Percentiles rank a stretch among this genome's conserved stretches.
These are phyloP conservation scores for Heliconius nattereri DNA, from an alignment of 1,140 invertebrate species.

Conservation along the genomic window DNA sequence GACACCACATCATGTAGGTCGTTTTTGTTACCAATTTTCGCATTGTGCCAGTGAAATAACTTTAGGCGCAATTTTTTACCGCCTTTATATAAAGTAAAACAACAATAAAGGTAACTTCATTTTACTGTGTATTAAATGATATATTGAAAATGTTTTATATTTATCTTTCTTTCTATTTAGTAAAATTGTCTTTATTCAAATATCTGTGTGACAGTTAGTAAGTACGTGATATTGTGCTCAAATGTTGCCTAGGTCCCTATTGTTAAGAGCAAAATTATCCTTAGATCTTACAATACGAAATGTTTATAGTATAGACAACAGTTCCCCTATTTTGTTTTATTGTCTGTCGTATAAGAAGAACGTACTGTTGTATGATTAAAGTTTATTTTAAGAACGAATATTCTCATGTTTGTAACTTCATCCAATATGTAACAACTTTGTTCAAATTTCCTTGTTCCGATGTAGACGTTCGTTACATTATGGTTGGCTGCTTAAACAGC, in stretches of 20 bases:
- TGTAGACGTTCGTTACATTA: conserved; percentile 11
- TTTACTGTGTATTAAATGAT: background rate
- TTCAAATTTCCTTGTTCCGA: conserved; percentile 12
- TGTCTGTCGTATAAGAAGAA: too few relatives aligned
- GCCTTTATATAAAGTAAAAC: conserved; percentile 46
- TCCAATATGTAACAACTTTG: background rate
- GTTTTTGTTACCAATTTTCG: conserved; percentile 75
- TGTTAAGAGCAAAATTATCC: background rate
- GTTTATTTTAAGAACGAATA: too few relatives aligned
- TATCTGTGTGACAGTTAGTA: background rate
- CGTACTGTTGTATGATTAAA: too few relatives aligned
- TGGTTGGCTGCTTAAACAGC: conserved; percentile 14
- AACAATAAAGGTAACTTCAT: conserved; percentile 42
- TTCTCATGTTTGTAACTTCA: background rate
- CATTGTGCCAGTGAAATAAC: conserved; percentile 71
- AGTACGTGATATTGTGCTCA: background rate
- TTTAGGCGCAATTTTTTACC: conserved; percentile 58
- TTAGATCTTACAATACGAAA: background rate
- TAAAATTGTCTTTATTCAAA: background rate
- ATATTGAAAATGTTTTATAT: background rate
- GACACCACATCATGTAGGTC: conserved; percentile 74
- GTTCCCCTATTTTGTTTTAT: background rate
- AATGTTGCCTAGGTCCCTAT: background rate
- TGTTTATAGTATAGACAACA: background rate
- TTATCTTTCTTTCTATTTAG: background rate